These are phyloP conservation scores for Sphaerophoria taeniata DNA, from an alignment of 2,888 invertebrate genomes.

Conservation along the genomic window DNA sequence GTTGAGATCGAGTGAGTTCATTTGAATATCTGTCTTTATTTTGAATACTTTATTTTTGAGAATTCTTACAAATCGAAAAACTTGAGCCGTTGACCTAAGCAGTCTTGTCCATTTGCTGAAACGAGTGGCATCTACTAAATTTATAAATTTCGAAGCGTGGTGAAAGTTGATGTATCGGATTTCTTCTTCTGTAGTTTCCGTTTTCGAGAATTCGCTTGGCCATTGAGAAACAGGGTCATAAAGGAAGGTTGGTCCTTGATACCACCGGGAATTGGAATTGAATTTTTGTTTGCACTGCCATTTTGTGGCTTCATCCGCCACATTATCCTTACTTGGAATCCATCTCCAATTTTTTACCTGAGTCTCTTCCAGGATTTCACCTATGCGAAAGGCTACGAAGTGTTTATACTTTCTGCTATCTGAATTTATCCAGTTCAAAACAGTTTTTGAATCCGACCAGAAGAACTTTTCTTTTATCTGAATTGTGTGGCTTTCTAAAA, in stretches of 20 bases:
- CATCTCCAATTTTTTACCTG: conserved; percentile 19
- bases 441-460: conserved; percentile 43
- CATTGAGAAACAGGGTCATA: background rate
- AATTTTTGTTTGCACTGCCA: background rate
- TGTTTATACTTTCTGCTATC: conserved; percentile 39
- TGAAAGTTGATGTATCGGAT: background rate
- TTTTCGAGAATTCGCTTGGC: background rate
- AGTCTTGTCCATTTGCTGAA: conserved; percentile 2
- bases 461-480: background rate
- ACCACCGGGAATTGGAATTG: background rate
- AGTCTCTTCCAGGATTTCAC: conserved; percentile 33
- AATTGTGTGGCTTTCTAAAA: background rate
- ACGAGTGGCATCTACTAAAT: background rate
- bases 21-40: too few relatives aligned
- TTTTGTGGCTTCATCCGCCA: conserved; percentile 14
- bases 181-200: background rate
- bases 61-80: background rate
- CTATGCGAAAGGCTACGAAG: conserved; percentile 28
- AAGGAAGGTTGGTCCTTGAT: background rate
- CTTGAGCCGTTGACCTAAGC: background rate
- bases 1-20: background rate
- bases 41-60: background rate
- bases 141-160: background rate
- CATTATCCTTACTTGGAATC: conserved; percentile 1
- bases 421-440: conserved; percentile 39